Evolutionary conservation across 2,113 vertebrate species (phyloP).

Genomic region (Paradisaea rubra): DNA sequence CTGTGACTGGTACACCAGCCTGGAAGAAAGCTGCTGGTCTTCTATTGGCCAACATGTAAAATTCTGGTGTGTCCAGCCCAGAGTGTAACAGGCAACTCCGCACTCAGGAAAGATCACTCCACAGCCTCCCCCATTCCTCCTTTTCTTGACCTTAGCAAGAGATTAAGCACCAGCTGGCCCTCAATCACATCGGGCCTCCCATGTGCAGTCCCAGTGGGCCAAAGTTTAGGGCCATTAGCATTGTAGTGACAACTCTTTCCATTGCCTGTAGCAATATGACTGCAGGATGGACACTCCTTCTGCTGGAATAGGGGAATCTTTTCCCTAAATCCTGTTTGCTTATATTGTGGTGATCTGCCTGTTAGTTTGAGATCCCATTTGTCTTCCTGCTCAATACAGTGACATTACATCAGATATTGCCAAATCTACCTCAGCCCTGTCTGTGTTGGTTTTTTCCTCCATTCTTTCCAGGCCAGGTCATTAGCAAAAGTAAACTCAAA

Average conservation of each 20-base stretch:
- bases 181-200: neutral
- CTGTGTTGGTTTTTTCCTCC: neutral
- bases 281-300: neutral
- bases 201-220: fast-evolving
- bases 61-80: neutral
- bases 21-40: neutral
- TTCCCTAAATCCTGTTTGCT: neutral
- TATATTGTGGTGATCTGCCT: neutral
- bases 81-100: neutral
- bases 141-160: neutral
- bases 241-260: neutral
- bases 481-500: neutral
- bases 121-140: neutral
- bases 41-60: neutral
- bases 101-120: neutral
- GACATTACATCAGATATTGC: neutral
- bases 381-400: neutral
- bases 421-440: slow-evolving; percentile 45
- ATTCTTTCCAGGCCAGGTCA: neutral
- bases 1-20: neutral
- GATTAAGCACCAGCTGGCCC: neutral
- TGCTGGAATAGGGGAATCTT: neutral
- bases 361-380: neutral
- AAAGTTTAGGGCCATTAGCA: neutral
- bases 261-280: neutral